A percentile compares a stretch with the other conserved stretches of the same genome.
Evolutionary conservation across 2,888 invertebrate species (phyloP).

Genomic region (Mythimna pallens): DNA sequence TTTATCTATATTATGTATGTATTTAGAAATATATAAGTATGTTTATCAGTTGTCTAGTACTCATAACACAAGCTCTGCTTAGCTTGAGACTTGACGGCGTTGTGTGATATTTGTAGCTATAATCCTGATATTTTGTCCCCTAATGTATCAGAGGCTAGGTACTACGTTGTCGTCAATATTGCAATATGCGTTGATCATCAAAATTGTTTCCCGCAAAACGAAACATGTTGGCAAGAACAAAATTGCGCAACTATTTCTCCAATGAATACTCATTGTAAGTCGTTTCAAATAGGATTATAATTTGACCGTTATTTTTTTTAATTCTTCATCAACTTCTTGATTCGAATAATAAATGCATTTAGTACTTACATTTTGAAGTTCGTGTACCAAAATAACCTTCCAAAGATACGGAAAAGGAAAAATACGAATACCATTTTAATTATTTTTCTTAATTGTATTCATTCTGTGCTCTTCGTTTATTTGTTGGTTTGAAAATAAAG

Average conservation of each 20-base stretch:
- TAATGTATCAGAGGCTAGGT: too few relatives aligned
- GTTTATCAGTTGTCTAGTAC: too few relatives aligned
- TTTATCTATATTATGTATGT: too few relatives aligned
- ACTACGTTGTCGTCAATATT: neutral
- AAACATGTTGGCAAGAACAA: neutral
- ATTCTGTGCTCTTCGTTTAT: neutral
- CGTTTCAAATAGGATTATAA: neutral
- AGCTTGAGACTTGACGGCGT: too few relatives aligned
- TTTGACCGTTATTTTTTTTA: neutral
- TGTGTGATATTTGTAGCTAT: too few relatives aligned
- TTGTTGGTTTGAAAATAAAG: neutral
- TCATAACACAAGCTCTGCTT: too few relatives aligned
- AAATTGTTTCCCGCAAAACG: neutral
- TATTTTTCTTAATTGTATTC: neutral
- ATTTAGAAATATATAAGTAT: too few relatives aligned
- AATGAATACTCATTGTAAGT: neutral
- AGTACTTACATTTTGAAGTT: neutral
- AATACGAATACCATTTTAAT: neutral
- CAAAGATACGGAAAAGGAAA: neutral
- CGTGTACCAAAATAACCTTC: neutral
- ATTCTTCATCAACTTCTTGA: neutral
- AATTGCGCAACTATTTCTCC: neutral
- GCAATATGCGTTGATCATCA: too few relatives aligned
- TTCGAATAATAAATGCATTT: neutral
- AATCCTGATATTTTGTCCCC: too few relatives aligned